Conservation (phyloP, 1,140 invertebrate genomes). For the Nasonia giraulti region DNA sequence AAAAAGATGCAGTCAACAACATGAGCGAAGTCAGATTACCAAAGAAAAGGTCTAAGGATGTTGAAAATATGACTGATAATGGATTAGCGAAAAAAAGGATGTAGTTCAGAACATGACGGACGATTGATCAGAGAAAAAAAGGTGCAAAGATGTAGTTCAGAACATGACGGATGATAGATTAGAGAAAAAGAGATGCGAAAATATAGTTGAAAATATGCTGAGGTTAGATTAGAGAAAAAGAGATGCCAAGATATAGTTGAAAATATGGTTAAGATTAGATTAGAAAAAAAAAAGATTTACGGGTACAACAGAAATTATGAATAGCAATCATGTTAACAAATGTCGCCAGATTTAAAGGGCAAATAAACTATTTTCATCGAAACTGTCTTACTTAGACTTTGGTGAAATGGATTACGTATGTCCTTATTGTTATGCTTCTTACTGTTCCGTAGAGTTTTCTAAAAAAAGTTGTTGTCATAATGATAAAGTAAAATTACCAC, state of each 20-base stretch:
- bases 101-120: no score
- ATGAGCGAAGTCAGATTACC: no score
- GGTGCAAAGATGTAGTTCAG: no score
- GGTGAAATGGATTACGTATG: slow-evolving; percentile 40
- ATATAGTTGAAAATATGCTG: slow-evolving; percentile 6
- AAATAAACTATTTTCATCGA: background rate
- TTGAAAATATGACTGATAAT: no score
- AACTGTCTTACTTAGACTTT: slow-evolving; percentile 31
- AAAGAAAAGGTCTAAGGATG: no score
- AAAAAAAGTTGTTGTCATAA: no score
- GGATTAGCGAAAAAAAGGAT: no score
- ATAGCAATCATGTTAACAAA: background rate
- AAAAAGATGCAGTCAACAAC: background rate
- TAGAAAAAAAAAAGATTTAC: background rate
- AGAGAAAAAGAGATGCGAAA: background rate
- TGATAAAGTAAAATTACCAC: no score
- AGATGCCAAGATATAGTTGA: background rate
- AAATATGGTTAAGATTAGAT: background rate
- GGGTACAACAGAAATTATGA: background rate
- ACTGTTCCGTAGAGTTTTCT: background rate
- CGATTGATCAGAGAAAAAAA: no score
- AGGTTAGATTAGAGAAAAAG: slow-evolving; percentile 21
- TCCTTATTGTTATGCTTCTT: slow-evolving; percentile 28
- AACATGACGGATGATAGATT: background rate
- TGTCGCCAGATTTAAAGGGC: background rate